Base-by-base conservation (phyloP, 1,140 invertebrate species). In the Campoletis sonorensis region DNA sequence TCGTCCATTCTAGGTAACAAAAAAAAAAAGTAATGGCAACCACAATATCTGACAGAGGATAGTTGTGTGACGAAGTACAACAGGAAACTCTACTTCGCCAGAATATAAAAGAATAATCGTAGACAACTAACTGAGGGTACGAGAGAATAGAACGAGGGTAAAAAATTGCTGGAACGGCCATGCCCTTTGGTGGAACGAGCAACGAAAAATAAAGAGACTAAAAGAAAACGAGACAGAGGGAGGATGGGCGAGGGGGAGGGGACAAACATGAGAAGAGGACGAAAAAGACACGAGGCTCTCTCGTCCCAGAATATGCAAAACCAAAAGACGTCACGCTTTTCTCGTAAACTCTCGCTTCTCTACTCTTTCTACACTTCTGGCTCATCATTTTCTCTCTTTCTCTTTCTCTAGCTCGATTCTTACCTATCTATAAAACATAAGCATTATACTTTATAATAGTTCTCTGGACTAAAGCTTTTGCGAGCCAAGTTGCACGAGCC, bases 371-470 rank as follows among this genome's bases (percentile, higher is more conserved):
- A 0, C 54, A 18, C 18, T 18, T 7, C 54, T 23, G 33, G 68
- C 18, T 13, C 27, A 71, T 45, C 7, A 33, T 37, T 26, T 16
- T 54, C 30, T 33, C 51, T 79, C 30, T n/a, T n/a, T 40, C 40
- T 67, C 45, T 33, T n/a, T 27, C 33, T 80, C 70, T 72, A 21
- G 11, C 40, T 30, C 70, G 61, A 33, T 81, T 81, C 64, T 68
- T 79, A 54, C 75, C 72, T 83, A 87, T 89, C 85, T 89, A 89
- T 88, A 89, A 87, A 88, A 85, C 85, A 86, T 84, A 85, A 86
- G 85, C 86, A 87, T 88, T 88, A 88, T 87, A 87, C 87, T 89
- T 89, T 89, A 80, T 88, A 88, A 90, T 90, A 84, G 78, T 45
- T 45, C 81, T 51, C 61, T 81, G 82, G 79, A 80, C 67, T 67